Evolutionary conservation across 2,113 vertebrate genomes (phyloP).

Genomic region (Perognathus longimembris): DNA sequence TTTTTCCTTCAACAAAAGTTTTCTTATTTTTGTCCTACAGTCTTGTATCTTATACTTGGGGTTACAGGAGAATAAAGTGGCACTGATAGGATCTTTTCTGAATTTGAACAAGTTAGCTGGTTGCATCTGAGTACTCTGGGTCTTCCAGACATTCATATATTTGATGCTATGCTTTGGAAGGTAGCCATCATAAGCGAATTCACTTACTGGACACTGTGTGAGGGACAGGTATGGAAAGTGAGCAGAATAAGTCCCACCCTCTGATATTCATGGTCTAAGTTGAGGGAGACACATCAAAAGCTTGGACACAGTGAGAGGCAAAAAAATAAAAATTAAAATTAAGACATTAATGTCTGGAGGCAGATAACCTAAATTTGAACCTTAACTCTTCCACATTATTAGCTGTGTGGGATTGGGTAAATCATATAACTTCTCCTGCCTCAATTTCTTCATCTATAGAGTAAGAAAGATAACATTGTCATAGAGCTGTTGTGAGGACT

Average conservation of each 20-base stretch:
- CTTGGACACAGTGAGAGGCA: background rate
- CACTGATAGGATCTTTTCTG: background rate
- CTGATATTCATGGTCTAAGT: background rate
- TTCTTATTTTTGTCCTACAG: too few relatives aligned
- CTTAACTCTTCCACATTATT: background rate
- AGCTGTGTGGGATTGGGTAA: background rate
- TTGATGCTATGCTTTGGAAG: background rate
- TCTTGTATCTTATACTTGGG: background rate
- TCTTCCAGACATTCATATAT: background rate
- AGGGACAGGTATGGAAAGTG: background rate
- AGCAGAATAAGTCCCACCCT: background rate
- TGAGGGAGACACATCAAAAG: background rate
- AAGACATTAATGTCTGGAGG: background rate
- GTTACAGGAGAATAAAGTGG: constrained; percentile 11
- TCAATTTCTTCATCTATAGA: too few relatives aligned
- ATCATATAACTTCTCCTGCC: background rate
- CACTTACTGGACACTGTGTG: background rate
- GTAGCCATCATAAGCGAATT: constrained; percentile 1
- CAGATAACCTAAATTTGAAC: background rate
- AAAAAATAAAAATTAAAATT: too few relatives aligned
- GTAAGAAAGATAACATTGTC: too few relatives aligned
- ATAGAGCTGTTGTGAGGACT: background rate
- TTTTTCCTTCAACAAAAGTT: background rate
- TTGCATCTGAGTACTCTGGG: background rate
- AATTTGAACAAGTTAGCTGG: background rate